Evolutionary conservation across 2,797 vertebrate species (phyloP), one percentile per base, ranked within the genome.

Genomic region (Linurgus olivaceus): DNA sequence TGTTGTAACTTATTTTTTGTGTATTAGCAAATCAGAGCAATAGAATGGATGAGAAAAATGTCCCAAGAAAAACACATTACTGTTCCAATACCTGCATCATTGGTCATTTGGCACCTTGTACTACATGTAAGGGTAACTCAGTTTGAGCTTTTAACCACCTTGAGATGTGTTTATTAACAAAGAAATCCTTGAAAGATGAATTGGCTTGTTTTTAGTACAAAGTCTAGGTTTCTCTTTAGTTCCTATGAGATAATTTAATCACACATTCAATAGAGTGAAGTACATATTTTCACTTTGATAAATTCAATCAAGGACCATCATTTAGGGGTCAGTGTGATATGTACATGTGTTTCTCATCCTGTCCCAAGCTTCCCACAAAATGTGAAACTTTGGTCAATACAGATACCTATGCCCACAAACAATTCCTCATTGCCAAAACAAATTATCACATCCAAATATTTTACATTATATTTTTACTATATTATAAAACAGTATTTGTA

Each of bases 331-430:
- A 33, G 11, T 42, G 45, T 37, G 10, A 28, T 23, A 35, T 0
- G 1, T 17, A 25, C 7, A n/a, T 14, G 31, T 74, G 35, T 62
- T 65, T 18, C 11, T 29, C 4, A 52, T 8, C 7, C 24, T 11
- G 7, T 4, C 4, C 21, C 20, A 29, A 33, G 19, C 17, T 80
- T 78, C 18, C 6, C 7, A 42, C 24, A 54, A 52, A 63, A 29
- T 24, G n/a, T 1, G 3, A 71, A 18, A 38, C 6, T 61, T 67
- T 35, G 17, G 4, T 44, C 37, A 42, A 6, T 26, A 58, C 0
- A 0, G 15, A 59, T 40, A 44, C 7, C 20, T 31, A 6, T 13
- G 18, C 42, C 16, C 38, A 73, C 31, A 77, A 61, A 51, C 18
- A 61, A 31, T 35, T 51, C 31, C 25, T 76, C 23, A 45, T 29